Conservation (phyloP, 2,888 invertebrate genomes). For the Drosophila pseudotakahashii region DNA sequence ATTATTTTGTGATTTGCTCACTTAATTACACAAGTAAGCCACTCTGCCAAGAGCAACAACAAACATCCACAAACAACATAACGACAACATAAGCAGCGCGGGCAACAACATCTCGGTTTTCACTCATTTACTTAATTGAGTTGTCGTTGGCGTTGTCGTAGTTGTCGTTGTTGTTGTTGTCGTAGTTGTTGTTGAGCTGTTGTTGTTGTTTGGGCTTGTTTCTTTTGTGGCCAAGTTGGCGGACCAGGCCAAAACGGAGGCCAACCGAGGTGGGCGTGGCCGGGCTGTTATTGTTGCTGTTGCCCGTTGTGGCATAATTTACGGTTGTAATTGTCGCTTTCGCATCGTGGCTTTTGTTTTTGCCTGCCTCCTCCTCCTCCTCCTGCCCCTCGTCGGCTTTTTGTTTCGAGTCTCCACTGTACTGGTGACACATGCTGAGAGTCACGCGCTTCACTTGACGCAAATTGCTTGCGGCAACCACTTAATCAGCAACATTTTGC, state of each 20-base stretch:
- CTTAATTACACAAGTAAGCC: constrained; percentile 39
- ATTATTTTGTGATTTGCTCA: constrained; percentile 35
- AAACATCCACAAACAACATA: constrained; percentile 6
- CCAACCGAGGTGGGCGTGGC: constrained; percentile 21
- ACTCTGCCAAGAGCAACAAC: constrained; percentile 33
- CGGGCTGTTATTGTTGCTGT: constrained; percentile 25
- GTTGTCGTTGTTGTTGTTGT: constrained; percentile 17
- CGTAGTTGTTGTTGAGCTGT: constrained; percentile 54
- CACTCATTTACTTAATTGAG: constrained; percentile 73
- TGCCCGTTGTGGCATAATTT: constrained; percentile 73
- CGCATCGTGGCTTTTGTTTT: constrained; percentile 54
- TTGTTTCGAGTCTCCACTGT: constrained; percentile 32
- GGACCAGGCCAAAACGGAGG: constrained; percentile 26
- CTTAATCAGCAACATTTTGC: constrained; percentile 71
- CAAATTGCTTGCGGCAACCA: constrained; percentile 73
- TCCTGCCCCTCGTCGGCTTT: neutral
- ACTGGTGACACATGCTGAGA: constrained; percentile 61
- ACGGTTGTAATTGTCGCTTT: constrained; percentile 70
- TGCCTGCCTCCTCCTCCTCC: neutral
- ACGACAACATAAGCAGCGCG: constrained; percentile 10
- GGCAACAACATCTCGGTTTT: constrained; percentile 48
- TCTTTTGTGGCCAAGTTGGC: constrained; percentile 51
- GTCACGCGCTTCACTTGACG: constrained; percentile 69
- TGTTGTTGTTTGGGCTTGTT: constrained; percentile 36
- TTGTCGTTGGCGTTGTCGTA: constrained; percentile 50